phyloP scores from a whole-genome alignment of 1,140 invertebrate species.

The Cyclina sinensis region DNA sequence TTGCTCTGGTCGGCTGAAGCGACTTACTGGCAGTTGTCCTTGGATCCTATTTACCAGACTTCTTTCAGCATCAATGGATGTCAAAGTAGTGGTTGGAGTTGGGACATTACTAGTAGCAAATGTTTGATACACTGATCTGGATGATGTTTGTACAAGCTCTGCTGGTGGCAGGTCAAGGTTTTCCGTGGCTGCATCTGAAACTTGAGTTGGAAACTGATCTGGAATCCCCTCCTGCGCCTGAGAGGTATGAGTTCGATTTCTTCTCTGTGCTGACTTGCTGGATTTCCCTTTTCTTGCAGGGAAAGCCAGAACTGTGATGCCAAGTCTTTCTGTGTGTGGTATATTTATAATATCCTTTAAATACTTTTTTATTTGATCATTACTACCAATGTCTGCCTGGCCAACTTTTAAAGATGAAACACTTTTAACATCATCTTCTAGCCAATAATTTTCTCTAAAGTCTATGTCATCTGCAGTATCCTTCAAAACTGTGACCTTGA shows the following conservation, averaged over 20 bases:
- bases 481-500: not conserved
- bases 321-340: no score
- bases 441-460: not conserved
- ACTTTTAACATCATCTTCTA: not conserved
- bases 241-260: not conserved
- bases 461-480: not conserved
- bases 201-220: conserved; percentile 2
- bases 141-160: conserved; percentile 7
- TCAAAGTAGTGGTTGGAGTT: not conserved
- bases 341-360: not conserved
- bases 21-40: not conserved
- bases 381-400: no score
- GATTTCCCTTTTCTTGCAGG: not conserved
- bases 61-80: conserved; percentile 2
- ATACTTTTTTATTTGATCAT: not conserved
- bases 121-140: not conserved
- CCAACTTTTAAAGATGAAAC: no score
- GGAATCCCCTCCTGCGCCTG: not conserved
- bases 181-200: not conserved
- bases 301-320: no score
- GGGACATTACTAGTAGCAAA: not conserved
- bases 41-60: not conserved
- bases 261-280: not conserved
- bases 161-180: not conserved
- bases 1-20: not conserved